phyloP scores from a whole-genome alignment of 2,113 vertebrate species.

The Neolamprologus brichardi region DNA sequence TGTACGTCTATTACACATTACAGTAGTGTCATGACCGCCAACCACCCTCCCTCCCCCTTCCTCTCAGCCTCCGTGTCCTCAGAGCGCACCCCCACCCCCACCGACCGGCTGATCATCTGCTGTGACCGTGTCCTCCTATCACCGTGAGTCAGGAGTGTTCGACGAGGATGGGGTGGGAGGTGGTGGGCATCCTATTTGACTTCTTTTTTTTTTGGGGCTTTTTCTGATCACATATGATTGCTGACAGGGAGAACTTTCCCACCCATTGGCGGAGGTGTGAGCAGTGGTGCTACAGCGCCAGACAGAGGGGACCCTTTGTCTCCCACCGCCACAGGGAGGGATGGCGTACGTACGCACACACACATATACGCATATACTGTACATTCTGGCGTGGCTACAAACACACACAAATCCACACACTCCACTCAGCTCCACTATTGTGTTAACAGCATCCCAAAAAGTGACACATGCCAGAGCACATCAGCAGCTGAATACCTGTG shows the following conservation, averaged over 20 bases:
- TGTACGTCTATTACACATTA: conserved; percentile 38
- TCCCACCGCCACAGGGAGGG: conserved; percentile 49
- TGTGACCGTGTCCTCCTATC: conserved; percentile 58
- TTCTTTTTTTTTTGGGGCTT: neutral
- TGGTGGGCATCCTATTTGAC: conserved; percentile 17
- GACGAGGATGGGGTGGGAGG: conserved; percentile 23
- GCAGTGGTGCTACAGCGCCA: conserved; percentile 33
- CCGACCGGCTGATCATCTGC: conserved; percentile 50
- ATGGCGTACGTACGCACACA: conserved; percentile 21
- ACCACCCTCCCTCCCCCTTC: neutral
- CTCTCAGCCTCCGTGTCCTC: conserved; percentile 42
- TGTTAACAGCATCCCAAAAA: neutral
- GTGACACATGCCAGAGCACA: conserved; percentile 23
- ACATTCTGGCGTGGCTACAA: neutral
- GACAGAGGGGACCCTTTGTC: conserved; percentile 70
- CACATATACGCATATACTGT: conserved; percentile 24
- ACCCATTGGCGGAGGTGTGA: conserved; percentile 21
- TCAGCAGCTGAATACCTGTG: conserved; percentile 29
- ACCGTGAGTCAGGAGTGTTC: conserved; percentile 51
- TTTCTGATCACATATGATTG: conserved; percentile 19
- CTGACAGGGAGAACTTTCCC: conserved; percentile 56
- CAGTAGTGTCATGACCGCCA: conserved; percentile 50
- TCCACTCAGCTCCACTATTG: neutral
- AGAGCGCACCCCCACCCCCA: conserved; percentile 36
- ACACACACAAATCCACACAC: neutral